Percentiles rank a stretch among this genome's conserved stretches.
phyloP scores from a whole-genome alignment of 2,797 vertebrate species.

The Phalanger gymnotis region DNA sequence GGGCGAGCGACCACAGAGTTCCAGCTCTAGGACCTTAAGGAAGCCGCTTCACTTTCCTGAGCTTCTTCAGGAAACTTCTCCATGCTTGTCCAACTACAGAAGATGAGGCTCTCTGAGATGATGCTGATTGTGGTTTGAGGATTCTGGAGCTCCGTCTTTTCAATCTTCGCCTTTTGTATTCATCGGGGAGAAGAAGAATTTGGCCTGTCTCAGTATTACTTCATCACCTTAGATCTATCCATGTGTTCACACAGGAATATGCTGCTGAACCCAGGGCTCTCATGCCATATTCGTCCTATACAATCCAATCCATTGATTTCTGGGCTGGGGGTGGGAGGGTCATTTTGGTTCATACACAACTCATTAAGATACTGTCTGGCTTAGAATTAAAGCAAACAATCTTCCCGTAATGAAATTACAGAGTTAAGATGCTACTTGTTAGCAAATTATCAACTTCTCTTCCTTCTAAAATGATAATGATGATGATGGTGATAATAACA shows the following conservation, averaged over 20 bases:
- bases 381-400: neutral
- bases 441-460: neutral
- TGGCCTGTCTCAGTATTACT: neutral
- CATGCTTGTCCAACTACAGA: neutral
- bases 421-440: neutral
- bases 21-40: neutral
- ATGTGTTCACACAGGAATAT: neutral
- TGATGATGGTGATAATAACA: neutral
- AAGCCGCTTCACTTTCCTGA: neutral
- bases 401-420: neutral
- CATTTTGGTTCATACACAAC: neutral
- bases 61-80: too few species aligned
- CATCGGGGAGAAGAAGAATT: neutral
- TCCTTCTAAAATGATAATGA: neutral
- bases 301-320: neutral
- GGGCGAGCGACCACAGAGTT: accelerated
- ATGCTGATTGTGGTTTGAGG: neutral
- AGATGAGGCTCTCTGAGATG: neutral
- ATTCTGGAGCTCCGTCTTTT: neutral
- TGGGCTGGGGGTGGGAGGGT: neutral
- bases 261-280: neutral
- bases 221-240: neutral
- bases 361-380: neutral
- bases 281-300: neutral
- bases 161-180: neutral